Evolutionary conservation across 2,797 vertebrate species (phyloP).

Genomic region (Thunnus albacares): DNA sequence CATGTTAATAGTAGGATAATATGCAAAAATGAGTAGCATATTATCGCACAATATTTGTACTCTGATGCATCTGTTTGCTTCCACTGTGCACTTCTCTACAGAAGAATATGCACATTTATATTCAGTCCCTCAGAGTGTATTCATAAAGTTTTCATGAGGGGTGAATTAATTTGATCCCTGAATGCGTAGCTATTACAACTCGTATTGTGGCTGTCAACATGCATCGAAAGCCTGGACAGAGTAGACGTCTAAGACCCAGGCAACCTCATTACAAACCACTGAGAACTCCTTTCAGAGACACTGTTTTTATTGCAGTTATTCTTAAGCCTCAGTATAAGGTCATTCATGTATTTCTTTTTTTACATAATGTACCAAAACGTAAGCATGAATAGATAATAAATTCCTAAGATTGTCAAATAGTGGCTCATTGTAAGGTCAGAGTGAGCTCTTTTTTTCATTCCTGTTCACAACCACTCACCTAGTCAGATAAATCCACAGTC

Average conservation of each 20-base stretch:
- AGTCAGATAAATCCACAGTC: slow-evolving; percentile 58
- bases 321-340: slow-evolving; percentile 15
- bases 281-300: slow-evolving; percentile 34
- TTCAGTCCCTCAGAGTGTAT: slow-evolving; percentile 71
- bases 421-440: slow-evolving; percentile 7
- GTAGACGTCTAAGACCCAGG: slow-evolving; percentile 51
- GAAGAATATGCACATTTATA: slow-evolving; percentile 69
- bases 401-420: slow-evolving; percentile 12
- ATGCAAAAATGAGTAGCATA: slow-evolving; percentile 21
- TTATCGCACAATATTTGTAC: slow-evolving; percentile 38
- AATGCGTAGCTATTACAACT: slow-evolving; percentile 76
- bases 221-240: slow-evolving; percentile 57
- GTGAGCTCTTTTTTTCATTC: neutral
- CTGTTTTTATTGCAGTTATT: slow-evolving; percentile 29
- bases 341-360: neutral
- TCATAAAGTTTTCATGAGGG: slow-evolving; percentile 84
- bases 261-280: slow-evolving; percentile 50
- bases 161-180: slow-evolving; percentile 80
- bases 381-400: slow-evolving; percentile 31
- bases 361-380: slow-evolving; percentile 6
- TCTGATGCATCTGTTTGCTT: slow-evolving; percentile 49
- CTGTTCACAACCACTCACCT: slow-evolving; percentile 31
- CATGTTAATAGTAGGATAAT: slow-evolving; percentile 25
- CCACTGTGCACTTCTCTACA: slow-evolving; percentile 46
- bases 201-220: slow-evolving; percentile 71